Evolutionary conservation across 2,888 invertebrate species (phyloP), one percentile per base, ranked within the genome.

Genomic region (Tipula confusa): DNA sequence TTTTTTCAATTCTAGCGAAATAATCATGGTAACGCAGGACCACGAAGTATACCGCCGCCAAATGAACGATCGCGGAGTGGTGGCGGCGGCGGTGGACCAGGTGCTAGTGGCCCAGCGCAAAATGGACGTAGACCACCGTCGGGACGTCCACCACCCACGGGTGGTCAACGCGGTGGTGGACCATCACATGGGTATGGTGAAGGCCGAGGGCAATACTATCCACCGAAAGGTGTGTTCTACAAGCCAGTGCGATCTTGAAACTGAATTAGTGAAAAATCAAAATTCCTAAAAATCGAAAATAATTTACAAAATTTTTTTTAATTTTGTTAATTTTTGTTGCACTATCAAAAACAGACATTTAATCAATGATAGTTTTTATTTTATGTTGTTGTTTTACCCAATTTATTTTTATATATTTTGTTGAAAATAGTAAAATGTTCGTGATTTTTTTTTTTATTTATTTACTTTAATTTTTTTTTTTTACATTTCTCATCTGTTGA

Each of bases 181-280:
- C 94, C 93, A 84, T 86, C 86, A 84, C 92, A 93, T 85, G 94
- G 94, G 81, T 94, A 93, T 86, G 93, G 94, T 24, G 94, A 93
- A 87, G 93, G 93, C 31, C 90, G 94, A 86, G 93, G 94, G 84
- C 94, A 94, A 88, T 94, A 94, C 88, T 93, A 93, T 89, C 92
- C 93, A 86, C 93, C 93, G 86, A 94, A 93, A 93, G 94, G 94
- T 93, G 89, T 88, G 89, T 88, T 86, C 87, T 86, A 86, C 85
- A 86, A 87, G 86, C 86, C 86, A 83, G 85, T 86, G 64, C 85
- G 85, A 85, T 84, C 85, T 83, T 85, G 84, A 85, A 82, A 43
- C 29, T 28, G 24, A 33, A 24, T 18, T 18, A 33, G 24, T 29
- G 29, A 43, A 43, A 43, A 43, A n/a, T n/a, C 43, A 48, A 33